A percentile compares a stretch with the other conserved stretches of the same genome.
phyloP scores from a whole-genome alignment of 2,888 invertebrate genomes.

The Leucozona laternaria region DNA sequence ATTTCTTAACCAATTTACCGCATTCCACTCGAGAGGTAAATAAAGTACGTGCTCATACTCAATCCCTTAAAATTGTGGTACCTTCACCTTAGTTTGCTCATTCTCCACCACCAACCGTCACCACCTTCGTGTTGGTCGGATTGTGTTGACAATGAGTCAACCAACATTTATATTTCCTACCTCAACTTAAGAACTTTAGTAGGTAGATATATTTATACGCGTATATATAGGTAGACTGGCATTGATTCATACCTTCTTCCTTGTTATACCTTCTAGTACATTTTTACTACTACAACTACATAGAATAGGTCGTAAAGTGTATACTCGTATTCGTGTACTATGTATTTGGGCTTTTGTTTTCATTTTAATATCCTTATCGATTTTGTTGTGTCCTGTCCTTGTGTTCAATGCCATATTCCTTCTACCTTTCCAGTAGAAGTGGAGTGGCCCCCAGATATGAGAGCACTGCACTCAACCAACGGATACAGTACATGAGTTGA shows the following conservation, averaged over 20 bases:
- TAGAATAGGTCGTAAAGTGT: neutral
- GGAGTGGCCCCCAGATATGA: conserved; percentile 42
- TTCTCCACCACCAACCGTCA: neutral
- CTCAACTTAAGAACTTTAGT: conserved; percentile 17
- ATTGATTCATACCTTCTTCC: conserved; percentile 51
- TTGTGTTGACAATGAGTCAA: conserved; percentile 59
- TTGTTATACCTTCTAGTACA: conserved; percentile 16
- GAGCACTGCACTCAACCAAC: conserved; percentile 24
- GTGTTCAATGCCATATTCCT: conserved; percentile 64
- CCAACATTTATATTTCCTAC: conserved; percentile 55
- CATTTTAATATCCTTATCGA: conserved; percentile 63
- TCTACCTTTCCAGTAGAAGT: conserved; percentile 4
- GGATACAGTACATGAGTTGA: conserved; percentile 24
- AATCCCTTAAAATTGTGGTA: conserved; percentile 43
- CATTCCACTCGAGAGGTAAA: conserved; percentile 27
- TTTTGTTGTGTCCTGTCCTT: conserved; percentile 63
- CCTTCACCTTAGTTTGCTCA: conserved; percentile 42
- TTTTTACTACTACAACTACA: conserved; percentile 13
- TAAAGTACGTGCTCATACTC: conserved; percentile 24
- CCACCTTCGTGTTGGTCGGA: conserved; percentile 14
- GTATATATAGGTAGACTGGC: conserved; percentile 17
- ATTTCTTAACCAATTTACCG: conserved; percentile 35
- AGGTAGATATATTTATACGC: conserved; percentile 1
- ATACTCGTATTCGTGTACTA: conserved; percentile 12
- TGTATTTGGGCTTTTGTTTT: conserved; percentile 37